phyloP scores from a whole-genome alignment of 1,140 invertebrate species.

The Penaeus vannamei region DNA sequence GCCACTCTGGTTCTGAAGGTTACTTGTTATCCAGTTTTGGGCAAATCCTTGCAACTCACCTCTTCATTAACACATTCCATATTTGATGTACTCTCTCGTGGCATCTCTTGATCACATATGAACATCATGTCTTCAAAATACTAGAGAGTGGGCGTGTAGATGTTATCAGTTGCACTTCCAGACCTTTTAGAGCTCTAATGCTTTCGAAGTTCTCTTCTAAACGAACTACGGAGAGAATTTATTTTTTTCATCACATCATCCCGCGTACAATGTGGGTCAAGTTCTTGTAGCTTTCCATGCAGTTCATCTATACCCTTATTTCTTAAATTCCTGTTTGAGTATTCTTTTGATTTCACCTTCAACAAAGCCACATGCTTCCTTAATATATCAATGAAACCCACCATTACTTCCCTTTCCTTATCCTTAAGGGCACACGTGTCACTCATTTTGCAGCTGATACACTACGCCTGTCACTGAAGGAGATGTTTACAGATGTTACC shows the following conservation, averaged over 20 bases:
- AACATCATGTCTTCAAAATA: constrained; percentile 46
- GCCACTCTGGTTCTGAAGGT: constrained; percentile 41
- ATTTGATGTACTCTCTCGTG: constrained; percentile 42
- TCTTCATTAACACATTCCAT: constrained; percentile 39
- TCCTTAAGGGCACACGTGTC: constrained; percentile 24
- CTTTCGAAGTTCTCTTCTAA: constrained; percentile 45
- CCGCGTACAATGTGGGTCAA: constrained; percentile 27
- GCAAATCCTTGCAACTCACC: constrained; percentile 42
- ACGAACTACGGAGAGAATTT: constrained; percentile 35
- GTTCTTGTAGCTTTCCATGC: constrained; percentile 42
- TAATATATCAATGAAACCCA: constrained; percentile 37
- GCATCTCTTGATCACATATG: constrained; percentile 41
- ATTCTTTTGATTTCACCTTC: constrained; percentile 36
- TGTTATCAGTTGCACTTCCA: constrained; percentile 38
- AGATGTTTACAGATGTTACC: constrained; percentile 33
- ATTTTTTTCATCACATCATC: constrained; percentile 47
- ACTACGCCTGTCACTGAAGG: constrained; percentile 21
- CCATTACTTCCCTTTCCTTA: constrained; percentile 43
- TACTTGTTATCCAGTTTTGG: constrained; percentile 34
- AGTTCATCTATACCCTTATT: constrained; percentile 47
- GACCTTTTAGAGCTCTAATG: constrained; percentile 43
- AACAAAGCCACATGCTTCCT: constrained; percentile 40
- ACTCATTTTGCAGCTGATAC: constrained; percentile 27
- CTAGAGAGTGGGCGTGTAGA: constrained; percentile 38
- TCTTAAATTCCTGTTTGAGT: constrained; percentile 12